These are phyloP conservation scores for Osmerus eperlanus DNA, from an alignment of 2,113 vertebrate genomes.

Conservation along the genomic window DNA sequence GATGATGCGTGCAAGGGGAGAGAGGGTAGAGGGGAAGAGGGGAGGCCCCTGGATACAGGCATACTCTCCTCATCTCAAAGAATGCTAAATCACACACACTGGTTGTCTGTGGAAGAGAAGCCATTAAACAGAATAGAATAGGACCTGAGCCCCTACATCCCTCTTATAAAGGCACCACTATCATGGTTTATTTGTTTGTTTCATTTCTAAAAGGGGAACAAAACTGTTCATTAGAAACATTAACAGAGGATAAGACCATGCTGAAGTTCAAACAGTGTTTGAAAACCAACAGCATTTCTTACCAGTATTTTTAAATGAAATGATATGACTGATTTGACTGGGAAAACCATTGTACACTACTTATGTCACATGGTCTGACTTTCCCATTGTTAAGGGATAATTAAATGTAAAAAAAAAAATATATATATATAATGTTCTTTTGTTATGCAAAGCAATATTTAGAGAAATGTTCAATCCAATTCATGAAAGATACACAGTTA, in stretches of 20 bases:
- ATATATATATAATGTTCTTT: too few relatives aligned
- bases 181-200: constrained; percentile 55
- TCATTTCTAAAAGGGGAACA: constrained; percentile 52
- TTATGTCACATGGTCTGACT: too few relatives aligned
- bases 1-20: constrained; percentile 52
- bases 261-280: too few relatives aligned
- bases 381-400: too few relatives aligned
- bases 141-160: constrained; percentile 39
- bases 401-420: too few relatives aligned
- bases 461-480: too few relatives aligned
- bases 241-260: constrained; percentile 21
- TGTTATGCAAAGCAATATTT: too few relatives aligned
- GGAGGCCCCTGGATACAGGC: constrained; percentile 60
- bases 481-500: not conserved
- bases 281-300: too few relatives aligned
- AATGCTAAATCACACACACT: constrained; percentile 59
- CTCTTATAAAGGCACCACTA: constrained; percentile 46
- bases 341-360: too few relatives aligned
- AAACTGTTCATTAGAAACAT: constrained; percentile 43
- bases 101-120: constrained; percentile 48
- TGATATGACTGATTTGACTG: too few relatives aligned
- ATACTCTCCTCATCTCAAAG: constrained; percentile 61
- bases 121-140: constrained; percentile 62
- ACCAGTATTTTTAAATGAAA: too few relatives aligned
- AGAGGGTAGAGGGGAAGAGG: constrained; percentile 19